Conservation (phyloP, 2,888 invertebrate genomes). For the Caenorhabditis sp. region DNA sequence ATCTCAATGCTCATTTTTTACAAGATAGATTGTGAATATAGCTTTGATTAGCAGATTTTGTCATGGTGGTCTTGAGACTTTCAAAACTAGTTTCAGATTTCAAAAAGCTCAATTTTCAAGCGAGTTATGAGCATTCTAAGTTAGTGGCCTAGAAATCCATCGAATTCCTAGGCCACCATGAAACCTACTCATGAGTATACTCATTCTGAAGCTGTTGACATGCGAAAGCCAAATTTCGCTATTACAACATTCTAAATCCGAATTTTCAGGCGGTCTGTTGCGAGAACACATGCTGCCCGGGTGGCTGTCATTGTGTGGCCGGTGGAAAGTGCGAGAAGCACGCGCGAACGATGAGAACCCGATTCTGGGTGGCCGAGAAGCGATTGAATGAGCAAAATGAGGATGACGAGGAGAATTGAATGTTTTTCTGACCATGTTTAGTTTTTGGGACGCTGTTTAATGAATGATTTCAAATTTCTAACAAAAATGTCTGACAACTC, state of each 20-base stretch:
- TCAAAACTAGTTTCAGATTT: not conserved
- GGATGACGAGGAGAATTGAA: not conserved
- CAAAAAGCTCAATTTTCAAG: no score
- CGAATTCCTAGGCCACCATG: not conserved
- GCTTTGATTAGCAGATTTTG: no score
- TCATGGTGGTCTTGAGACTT: no score
- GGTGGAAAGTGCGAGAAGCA: constrained; percentile 70
- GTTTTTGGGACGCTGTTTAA: no score
- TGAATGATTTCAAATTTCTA: no score
- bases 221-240: not conserved
- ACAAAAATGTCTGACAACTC: no score
- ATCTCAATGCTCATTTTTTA: no score
- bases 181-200: not conserved
- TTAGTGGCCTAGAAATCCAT: no score
- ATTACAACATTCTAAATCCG: not conserved
- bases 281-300: constrained; percentile 67
- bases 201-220: not conserved
- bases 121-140: no score
- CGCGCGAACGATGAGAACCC: constrained; percentile 24
- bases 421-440: not conserved
- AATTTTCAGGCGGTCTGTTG: constrained; percentile 69
- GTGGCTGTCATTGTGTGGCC: constrained; percentile 67
- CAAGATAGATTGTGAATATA: no score
- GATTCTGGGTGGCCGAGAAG: not conserved
- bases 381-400: not conserved